phyloP scores from a whole-genome alignment of 92 coral and sea anemone species.

The Epizoanthus ramosus region DNA sequence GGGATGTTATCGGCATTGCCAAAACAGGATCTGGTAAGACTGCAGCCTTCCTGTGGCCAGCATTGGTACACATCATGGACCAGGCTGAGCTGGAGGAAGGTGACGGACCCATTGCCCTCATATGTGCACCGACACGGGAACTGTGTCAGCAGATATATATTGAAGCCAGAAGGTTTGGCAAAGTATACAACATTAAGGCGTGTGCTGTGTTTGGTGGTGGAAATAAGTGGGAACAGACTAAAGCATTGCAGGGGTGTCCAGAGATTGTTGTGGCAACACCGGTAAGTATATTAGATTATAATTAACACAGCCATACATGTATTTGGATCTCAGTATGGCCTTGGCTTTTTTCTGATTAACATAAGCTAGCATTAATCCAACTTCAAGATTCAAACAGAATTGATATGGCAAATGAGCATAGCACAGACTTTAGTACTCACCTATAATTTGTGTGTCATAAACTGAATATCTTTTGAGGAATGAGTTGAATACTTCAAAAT shows the following conservation, averaged over 20 bases:
- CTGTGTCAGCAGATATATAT: conserved; percentile 95
- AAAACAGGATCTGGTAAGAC: conserved; percentile 99
- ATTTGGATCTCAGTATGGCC: too few relatives aligned
- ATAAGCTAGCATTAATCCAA: too few relatives aligned
- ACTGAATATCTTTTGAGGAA: too few relatives aligned
- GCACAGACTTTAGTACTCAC: too few relatives aligned
- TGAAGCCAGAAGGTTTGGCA: conserved; percentile 94
- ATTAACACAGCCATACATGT: too few relatives aligned
- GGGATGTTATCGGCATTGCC: conserved; percentile 98
- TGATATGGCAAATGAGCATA: too few relatives aligned
- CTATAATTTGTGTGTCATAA: too few relatives aligned
- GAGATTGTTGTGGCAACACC: conserved; percentile 99
- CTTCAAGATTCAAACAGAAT: too few relatives aligned
- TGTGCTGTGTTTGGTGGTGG: conserved; percentile 99
- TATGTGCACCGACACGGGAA: conserved; percentile 99
- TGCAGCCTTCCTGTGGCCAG: conserved; percentile 99
- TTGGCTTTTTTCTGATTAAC: too few relatives aligned
- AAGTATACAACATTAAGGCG: conserved; percentile 90
- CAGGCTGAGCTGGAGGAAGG: conserved; percentile 93
- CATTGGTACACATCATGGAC: conserved; percentile 95
- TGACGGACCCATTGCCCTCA: conserved; percentile 96
- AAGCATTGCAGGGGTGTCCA: conserved; percentile 93
- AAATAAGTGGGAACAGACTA: conserved; percentile 94
- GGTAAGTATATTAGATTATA: conserved; percentile 64
- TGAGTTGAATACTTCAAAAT: too few relatives aligned